Evolutionary conservation across 2,113 vertebrate genomes (phyloP), one percentile per base, ranked within the genome.

Genomic region (Microcebus tavaratra): DNA sequence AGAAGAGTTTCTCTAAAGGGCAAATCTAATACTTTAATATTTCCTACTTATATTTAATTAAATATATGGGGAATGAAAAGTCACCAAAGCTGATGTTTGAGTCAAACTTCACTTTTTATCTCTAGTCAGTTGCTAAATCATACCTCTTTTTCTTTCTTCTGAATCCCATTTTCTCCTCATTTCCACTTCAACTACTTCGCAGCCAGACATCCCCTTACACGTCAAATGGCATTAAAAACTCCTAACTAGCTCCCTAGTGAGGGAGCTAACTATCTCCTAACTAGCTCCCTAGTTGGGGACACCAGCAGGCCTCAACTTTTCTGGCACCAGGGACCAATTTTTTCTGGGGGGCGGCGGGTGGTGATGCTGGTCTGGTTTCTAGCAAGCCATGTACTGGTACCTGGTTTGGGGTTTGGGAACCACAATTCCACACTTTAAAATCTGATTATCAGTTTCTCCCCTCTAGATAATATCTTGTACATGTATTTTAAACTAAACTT

Each of bases 11-110:
- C 34, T 95, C 63, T 57, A 90, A 42, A 87, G 42, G 65, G 21
- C 23, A 92, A 90, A 85, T 92, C 80, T 61, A 83, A 68, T 72
- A 73, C 55, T 95, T 97, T 82, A 70, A 81, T 88, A 42, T 76
- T 39, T 75, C 42, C 86, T 89, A 55, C 21, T 85, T 76, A 81
- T 14, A 88, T 81, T 61, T 92, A 95, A 59, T 57, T 88, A 95
- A 73, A 79, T 18, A 79, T 4, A 42, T 15, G 17, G 36, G 55
- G 36, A 83, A 63, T 90, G 53, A 87, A 87, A 96, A 55, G 48
- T 68, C 13, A 36, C 20, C n/a, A 90, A 90, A 86, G 42, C 67
- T 61, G 75, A 65, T 3, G 34, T n/a, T n/a, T 65, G 25, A 92
- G 25, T 65, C 67, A 88, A 96, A 88, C 10, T 14, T 21, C 23